Conservation (phyloP, 2,113 vertebrate species). For the Emydocephalus ijimae region DNA sequence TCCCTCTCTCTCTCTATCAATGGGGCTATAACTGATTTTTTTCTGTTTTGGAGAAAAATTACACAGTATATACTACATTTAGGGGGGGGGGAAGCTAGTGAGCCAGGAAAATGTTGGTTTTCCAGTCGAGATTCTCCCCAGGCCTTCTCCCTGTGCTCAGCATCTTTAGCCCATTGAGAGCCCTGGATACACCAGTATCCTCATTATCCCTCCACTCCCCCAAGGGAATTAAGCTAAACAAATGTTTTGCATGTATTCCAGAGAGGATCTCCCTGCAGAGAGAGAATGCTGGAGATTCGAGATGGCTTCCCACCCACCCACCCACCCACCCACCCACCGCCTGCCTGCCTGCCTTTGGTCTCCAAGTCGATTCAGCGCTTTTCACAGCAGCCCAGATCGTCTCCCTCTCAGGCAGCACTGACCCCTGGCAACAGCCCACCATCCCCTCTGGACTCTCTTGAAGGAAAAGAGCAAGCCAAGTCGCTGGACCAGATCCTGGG, state of each 20-base stretch:
- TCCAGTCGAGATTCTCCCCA: neutral
- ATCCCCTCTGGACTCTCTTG: neutral
- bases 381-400: neutral
- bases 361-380: fast-evolving
- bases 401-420: neutral
- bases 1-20: neutral
- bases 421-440: fast-evolving
- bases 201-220: neutral
- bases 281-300: neutral
- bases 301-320: neutral
- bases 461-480: neutral
- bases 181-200: neutral
- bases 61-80: neutral
- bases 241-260: too few species aligned
- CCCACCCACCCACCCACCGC: neutral
- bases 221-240: neutral
- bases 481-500: neutral
- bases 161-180: neutral
- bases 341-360: neutral
- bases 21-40: neutral
- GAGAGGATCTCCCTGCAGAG: too few species aligned
- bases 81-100: neutral
- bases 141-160: fast-evolving
- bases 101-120: neutral
- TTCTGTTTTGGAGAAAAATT: neutral